Evolutionary conservation across 2,113 vertebrate species (phyloP), one percentile per base, ranked within the genome.

Genomic region (Patagioenas fasciata): DNA sequence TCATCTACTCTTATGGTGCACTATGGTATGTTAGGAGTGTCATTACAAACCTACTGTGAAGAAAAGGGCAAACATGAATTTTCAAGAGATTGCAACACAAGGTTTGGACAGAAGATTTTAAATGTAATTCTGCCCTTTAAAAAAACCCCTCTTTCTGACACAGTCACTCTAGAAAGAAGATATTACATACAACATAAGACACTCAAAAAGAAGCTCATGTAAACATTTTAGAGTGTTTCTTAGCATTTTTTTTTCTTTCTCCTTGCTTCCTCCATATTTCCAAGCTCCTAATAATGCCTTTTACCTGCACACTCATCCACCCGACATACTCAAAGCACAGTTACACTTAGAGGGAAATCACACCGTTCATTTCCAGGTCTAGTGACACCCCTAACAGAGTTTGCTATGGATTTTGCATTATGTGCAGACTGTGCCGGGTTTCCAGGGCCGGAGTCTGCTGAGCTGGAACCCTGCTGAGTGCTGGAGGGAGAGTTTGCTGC

Each of bases 21-120:
- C 89, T 67, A 16, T 8, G 65, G 26, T 20, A 62, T 13, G 13
- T 61, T 40, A 89, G 50, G 16, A 90, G n/a, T 21, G 56, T 81
- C 77, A 70, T 48, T 34, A 50, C 60, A 70, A 47, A 72, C 24
- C 31, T 67, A 18, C 96, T 91, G 96, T 86, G 88, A 93, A 93
- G 61, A 94, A 96, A 91, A 94, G 82, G 85, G 44, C 73, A 57
- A 93, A 56, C 56, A 11, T 44, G 53, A 65, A 51, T 86, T 84
- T 81, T 78, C 64, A 69, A 57, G 29, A 80, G 26, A 67, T 61
- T 32, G 32, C 26, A 51, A 60, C 72, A 23, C 67, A 62, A 57
- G 86, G 91, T 94, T 77, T 73, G 79, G 44, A 70, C 34, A 64
- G 47, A 80, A 77, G 17, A 53, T 56, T 58, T 82, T 15, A 60